phyloP scores from a whole-genome alignment of 2,888 invertebrate genomes.

The Schizaphis graminum region DNA sequence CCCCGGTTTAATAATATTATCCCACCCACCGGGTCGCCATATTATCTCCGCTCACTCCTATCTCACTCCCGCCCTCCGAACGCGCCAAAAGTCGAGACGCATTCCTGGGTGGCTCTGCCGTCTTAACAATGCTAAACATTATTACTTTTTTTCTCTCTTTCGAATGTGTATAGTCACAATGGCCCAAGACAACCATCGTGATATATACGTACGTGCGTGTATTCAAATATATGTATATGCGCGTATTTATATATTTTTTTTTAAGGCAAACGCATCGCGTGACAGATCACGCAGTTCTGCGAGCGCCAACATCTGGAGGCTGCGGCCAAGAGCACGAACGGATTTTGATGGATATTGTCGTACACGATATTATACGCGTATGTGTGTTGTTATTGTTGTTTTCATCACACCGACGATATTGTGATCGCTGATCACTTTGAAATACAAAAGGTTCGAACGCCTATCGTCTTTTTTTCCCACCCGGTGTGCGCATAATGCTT shows the following conservation, averaged over 20 bases:
- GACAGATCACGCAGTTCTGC: neutral
- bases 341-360: neutral
- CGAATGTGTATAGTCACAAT: neutral
- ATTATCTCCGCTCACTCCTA: too few relatives aligned
- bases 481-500: neutral
- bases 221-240: neutral
- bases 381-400: neutral
- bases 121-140: constrained; percentile 22
- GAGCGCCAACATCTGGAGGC: neutral
- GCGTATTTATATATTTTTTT: neutral
- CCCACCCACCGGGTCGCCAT: constrained; percentile 32
- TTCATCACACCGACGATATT: neutral
- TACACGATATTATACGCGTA: neutral
- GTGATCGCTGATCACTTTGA: neutral
- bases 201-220: neutral
- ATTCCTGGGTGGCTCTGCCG: constrained; percentile 16
- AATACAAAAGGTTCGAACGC: neutral
- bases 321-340: neutral
- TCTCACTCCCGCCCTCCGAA: neutral
- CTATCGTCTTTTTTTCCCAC: neutral
- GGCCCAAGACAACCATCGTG: neutral
- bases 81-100: constrained; percentile 3
- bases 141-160: neutral
- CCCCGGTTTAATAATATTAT: constrained; percentile 11
- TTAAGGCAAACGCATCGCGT: neutral